phyloP scores from a whole-genome alignment of 1,140 invertebrate species.

The Apocrypta bakeri region DNA sequence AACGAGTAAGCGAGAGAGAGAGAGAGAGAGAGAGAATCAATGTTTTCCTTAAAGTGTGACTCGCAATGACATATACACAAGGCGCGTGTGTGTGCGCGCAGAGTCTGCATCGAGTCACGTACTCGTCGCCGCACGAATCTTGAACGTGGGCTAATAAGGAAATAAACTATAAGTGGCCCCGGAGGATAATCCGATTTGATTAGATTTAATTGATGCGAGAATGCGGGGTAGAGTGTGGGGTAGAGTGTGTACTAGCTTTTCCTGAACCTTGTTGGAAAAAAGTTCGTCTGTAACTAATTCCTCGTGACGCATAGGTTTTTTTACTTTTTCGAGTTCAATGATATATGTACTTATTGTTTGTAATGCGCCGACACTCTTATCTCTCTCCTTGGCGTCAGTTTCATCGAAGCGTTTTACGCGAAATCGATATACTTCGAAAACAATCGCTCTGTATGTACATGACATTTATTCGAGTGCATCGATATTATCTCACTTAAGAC shows the following conservation, averaged over 20 bases:
- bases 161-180: slow-evolving; percentile 34
- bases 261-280: background rate
- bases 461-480: background rate
- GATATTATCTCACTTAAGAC: background rate
- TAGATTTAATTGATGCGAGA: slow-evolving; percentile 40
- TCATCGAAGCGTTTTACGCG: background rate
- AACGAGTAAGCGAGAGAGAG: background rate
- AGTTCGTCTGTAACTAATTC: no score
- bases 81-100: background rate
- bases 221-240: background rate
- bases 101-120: slow-evolving; percentile 1
- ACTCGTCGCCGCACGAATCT: background rate
- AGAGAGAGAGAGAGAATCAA: slow-evolving; percentile 31
- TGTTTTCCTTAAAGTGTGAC: slow-evolving; percentile 44
- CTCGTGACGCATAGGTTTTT: background rate
- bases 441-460: background rate
- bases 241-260: background rate
- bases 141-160: slow-evolving; percentile 36
- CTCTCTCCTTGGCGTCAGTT: background rate
- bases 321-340: background rate
- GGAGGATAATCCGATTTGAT: slow-evolving; percentile 37
- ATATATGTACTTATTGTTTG: background rate
- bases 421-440: background rate
- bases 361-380: background rate
- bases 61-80: background rate